These are phyloP conservation scores for Diglossa cyanea DNA, from an alignment of 2,797 vertebrate species.

Conservation along the genomic window DNA sequence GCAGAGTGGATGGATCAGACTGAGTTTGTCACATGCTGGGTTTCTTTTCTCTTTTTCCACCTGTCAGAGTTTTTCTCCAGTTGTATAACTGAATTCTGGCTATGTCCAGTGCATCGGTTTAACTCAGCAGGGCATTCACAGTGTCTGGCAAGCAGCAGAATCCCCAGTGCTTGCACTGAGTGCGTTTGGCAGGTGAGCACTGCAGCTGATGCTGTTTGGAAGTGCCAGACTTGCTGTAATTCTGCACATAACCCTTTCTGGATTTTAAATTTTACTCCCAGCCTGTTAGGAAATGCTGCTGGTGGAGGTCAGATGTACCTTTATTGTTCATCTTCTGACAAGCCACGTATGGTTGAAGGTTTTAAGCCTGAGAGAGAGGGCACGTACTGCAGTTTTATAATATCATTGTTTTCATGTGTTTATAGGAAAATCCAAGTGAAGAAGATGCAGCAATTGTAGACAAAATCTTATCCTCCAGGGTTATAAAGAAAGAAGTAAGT, in stretches of 20 bases:
- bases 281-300: neutral
- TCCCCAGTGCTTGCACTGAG: neutral
- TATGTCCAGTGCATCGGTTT: neutral
- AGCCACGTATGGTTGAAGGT: neutral
- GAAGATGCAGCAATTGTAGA: conserved; percentile 98
- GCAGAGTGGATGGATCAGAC: neutral
- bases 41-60: neutral
- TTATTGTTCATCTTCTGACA: neutral
- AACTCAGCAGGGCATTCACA: neutral
- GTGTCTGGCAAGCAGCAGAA: neutral
- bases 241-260: accelerated
- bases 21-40: neutral
- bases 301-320: neutral
- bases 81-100: accelerated
- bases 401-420: neutral
- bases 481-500: conserved; percentile 93
- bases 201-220: neutral
- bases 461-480: conserved; percentile 93
- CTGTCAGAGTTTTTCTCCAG: neutral
- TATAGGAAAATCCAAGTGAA: conserved; percentile 95
- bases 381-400: neutral
- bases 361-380: neutral
- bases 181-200: neutral
- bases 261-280: neutral
- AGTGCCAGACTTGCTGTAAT: neutral